Conservation (phyloP, 2,113 vertebrate genomes). For the Pelusios castaneus region DNA sequence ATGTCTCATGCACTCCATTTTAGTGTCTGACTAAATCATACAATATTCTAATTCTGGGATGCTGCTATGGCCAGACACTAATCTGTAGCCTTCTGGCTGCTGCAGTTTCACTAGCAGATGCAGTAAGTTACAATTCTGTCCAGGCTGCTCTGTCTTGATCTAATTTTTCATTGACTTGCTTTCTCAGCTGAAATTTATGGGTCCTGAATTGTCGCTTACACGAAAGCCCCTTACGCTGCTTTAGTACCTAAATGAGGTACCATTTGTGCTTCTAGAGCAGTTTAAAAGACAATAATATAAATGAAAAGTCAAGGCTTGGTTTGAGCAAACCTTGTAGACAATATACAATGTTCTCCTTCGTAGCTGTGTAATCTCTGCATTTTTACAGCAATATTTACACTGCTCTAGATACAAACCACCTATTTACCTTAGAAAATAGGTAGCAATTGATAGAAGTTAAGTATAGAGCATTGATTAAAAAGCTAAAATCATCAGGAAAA, state of each 20-base stretch:
- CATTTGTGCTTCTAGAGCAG: neutral
- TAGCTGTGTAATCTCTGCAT: neutral
- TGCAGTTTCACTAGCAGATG: neutral
- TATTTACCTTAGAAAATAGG: neutral
- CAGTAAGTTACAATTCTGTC: neutral
- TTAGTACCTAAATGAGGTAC: neutral
- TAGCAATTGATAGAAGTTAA: neutral
- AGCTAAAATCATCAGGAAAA: neutral
- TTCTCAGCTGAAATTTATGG: neutral
- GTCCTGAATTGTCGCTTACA: neutral
- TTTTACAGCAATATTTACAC: neutral
- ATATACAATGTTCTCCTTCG: neutral
- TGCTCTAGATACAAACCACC: neutral
- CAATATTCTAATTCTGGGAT: neutral
- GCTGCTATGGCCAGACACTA: neutral
- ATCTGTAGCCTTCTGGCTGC: neutral
- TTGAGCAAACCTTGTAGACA: neutral
- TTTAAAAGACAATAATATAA: neutral
- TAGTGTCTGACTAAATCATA: neutral
- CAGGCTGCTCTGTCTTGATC: neutral
- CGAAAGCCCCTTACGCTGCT: neutral
- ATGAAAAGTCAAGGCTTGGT: neutral
- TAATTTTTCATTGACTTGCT: neutral
- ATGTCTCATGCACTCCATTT: neutral
- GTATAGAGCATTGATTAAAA: neutral